phyloP scores from a whole-genome alignment of 2,113 vertebrate genomes.

The Pteropus alecto region DNA sequence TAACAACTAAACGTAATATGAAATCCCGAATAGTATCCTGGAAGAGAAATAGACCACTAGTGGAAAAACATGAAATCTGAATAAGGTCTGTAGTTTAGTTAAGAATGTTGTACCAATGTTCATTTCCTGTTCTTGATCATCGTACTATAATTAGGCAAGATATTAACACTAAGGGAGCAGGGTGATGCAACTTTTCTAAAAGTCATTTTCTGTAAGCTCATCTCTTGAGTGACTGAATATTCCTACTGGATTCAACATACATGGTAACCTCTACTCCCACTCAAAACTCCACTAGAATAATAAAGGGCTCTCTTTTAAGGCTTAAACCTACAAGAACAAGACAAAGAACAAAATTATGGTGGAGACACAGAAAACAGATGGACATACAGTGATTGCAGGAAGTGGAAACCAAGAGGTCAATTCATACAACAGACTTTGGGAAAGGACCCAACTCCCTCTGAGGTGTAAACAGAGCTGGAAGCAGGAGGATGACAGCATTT shows the following conservation, averaged over 20 bases:
- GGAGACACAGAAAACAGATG: slow-evolving; percentile 37
- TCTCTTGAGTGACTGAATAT: slow-evolving; percentile 12
- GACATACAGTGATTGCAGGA: background rate
- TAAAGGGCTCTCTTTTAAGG: background rate
- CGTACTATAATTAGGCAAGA: background rate
- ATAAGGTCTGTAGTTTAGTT: background rate
- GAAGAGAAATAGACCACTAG: background rate
- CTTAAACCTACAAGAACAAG: slow-evolving; percentile 21
- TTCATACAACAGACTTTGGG: slow-evolving; percentile 23
- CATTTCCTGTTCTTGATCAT: slow-evolving; percentile 19
- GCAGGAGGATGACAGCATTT: background rate
- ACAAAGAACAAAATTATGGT: slow-evolving; percentile 28
- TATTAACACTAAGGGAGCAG: background rate
- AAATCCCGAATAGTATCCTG: background rate
- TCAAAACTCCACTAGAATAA: slow-evolving; percentile 40
- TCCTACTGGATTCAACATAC: background rate
- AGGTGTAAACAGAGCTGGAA: background rate
- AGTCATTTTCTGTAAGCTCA: slow-evolving; percentile 32
- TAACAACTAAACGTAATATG: background rate
- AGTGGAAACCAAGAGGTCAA: background rate
- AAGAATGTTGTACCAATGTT: background rate
- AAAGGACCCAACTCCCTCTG: slow-evolving; percentile 29
- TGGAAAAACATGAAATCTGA: slow-evolving; percentile 9
- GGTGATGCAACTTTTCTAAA: background rate
- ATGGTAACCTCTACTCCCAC: background rate